These are phyloP conservation scores for Zaprionus gabonicus DNA, from an alignment of 1,140 invertebrate genomes.

Conservation along the genomic window DNA sequence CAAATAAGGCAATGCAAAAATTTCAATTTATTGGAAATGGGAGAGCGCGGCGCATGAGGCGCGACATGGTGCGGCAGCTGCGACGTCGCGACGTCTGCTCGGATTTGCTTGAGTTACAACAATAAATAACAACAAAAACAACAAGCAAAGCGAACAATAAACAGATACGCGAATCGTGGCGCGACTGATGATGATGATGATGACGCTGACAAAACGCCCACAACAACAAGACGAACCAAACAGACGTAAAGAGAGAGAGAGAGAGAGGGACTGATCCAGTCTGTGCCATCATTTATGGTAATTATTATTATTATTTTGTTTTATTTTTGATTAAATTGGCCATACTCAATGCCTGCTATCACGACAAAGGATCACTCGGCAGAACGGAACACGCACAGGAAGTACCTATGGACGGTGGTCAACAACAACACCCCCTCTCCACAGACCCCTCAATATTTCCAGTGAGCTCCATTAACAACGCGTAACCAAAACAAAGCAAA, in stretches of 20 bases:
- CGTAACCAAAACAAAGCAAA: conserved; percentile 74
- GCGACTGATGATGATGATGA: conserved; percentile 49
- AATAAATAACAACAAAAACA: conserved; percentile 52
- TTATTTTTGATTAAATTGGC: conserved; percentile 29
- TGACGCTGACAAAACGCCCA: conserved; percentile 73
- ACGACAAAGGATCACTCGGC: conserved; percentile 69
- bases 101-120: conserved; percentile 78
- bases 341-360: conserved; percentile 31
- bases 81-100: conserved; percentile 74
- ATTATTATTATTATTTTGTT: neutral
- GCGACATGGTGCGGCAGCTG: conserved; percentile 48
- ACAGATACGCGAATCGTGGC: conserved; percentile 61
- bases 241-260: conserved; percentile 7
- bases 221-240: conserved; percentile 39
- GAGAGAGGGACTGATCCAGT: conserved; percentile 11
- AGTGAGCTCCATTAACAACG: conserved; percentile 40
- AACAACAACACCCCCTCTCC: neutral
- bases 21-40: conserved; percentile 68
- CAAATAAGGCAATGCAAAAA: conserved; percentile 81
- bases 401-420: conserved; percentile 44
- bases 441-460: conserved; percentile 15
- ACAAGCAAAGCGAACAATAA: conserved; percentile 42
- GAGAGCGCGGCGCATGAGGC: conserved; percentile 27
- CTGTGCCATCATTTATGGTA: neutral
- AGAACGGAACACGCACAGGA: conserved; percentile 69